Percentiles rank a stretch among this genome's conserved stretches.
phyloP scores from a whole-genome alignment of 2,113 vertebrate species.

The Eudorcas thomsonii region DNA sequence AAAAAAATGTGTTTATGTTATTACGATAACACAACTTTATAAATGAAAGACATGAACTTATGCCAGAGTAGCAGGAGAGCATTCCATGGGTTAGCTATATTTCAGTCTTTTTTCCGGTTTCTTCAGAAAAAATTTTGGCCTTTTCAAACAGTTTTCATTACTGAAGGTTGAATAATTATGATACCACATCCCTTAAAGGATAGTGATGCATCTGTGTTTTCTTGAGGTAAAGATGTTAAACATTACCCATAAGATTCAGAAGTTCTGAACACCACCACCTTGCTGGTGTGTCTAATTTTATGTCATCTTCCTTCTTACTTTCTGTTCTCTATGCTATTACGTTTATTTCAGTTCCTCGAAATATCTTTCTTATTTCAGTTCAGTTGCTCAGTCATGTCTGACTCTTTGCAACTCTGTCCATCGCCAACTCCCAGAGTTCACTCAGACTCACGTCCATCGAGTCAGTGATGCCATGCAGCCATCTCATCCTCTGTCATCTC shows the following conservation, averaged over 20 bases:
- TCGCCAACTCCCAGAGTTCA: no score
- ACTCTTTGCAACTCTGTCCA: no score
- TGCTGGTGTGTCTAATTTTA: background rate
- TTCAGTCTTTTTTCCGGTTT: background rate
- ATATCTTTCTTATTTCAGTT: background rate
- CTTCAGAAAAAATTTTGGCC: background rate
- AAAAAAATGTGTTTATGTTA: background rate
- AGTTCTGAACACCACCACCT: background rate
- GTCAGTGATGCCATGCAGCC: no score
- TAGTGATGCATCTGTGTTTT: background rate
- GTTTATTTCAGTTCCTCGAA: background rate
- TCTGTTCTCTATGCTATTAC: background rate
- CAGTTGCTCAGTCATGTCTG: fast-evolving
- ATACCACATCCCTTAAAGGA: background rate
- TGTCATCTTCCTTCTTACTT: background rate
- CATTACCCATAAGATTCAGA: background rate
- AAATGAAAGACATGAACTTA: background rate
- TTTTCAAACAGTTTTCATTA: background rate
- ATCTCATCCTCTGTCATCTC: fast-evolving
- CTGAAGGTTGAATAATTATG: background rate
- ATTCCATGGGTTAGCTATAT: background rate
- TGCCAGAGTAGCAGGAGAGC: background rate
- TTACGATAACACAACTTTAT: background rate
- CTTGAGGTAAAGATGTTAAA: background rate
- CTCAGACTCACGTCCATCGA: no score